These are phyloP conservation scores for Mythimna pallens DNA, from an alignment of 2,888 invertebrate species.

Conservation along the genomic window DNA sequence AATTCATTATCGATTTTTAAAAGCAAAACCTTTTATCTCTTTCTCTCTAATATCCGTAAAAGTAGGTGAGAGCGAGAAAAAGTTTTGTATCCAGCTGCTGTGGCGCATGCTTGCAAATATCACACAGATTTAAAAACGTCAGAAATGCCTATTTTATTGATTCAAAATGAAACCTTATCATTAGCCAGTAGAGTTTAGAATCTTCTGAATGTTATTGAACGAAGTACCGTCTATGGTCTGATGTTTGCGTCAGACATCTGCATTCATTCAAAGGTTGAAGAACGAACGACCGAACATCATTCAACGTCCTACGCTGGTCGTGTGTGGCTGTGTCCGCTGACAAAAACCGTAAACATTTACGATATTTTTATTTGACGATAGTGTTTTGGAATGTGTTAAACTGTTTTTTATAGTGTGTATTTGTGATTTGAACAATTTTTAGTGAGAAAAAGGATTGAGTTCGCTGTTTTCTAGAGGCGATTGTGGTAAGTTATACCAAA, in stretches of 20 bases:
- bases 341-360: constrained; percentile 19
- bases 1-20: constrained; percentile 87
- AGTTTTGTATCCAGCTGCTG: constrained; percentile 71
- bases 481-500: constrained; percentile 20
- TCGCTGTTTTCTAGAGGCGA: background rate
- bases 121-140: constrained; percentile 2
- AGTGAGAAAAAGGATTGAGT: constrained; percentile 49
- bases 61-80: constrained; percentile 65
- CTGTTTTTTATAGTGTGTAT: constrained; percentile 24
- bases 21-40: constrained; percentile 73
- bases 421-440: constrained; percentile 29
- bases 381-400: constrained; percentile 30
- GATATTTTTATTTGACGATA: constrained; percentile 24
- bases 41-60: constrained; percentile 36
- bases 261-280: constrained; percentile 68
- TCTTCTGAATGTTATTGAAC: constrained; percentile 6
- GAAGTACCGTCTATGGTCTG: constrained; percentile 28
- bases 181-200: accelerated
- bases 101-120: constrained; percentile 77
- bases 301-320: constrained; percentile 35
- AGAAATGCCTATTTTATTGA: accelerated
- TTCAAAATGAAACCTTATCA: constrained; percentile 15
- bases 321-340: background rate
- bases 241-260: constrained; percentile 65
- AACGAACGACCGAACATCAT: constrained; percentile 51